Evolutionary conservation across 2,797 vertebrate species (phyloP), one percentile per base, ranked within the genome.

Genomic region (Intellagama lesueurii): DNA sequence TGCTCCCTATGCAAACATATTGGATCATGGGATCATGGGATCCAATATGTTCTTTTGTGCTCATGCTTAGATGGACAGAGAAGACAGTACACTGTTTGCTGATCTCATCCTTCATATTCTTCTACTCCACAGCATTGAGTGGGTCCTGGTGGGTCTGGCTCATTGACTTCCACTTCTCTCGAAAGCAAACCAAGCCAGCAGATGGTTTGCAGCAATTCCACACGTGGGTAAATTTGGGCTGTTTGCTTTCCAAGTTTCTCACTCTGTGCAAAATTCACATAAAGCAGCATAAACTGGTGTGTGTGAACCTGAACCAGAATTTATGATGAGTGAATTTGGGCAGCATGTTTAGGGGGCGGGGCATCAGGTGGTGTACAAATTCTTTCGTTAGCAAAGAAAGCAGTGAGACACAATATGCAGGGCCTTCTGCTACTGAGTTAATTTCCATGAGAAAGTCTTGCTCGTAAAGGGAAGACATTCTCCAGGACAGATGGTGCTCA

Each of bases 401-500:
- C 40, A n/a, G 88, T 52, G 91, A 92, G 88, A 92, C 88, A 85
- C 88, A 91, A 94, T 94, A 94, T 94, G 93, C 17, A 94, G 90
- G 91, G 90, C 92, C 52, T 94, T 94, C 91, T 92, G 93, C 93
- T 96, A 91, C 94, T 92, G 90, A 95, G 94, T 95, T 95, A 94
- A 93, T 94, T 91, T 93, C 92, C 86, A 24, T 81, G 93, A 95
- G 93, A 95, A 95, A 94, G 92, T 75, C 76, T 81, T 90, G 91
- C 52, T 79, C 94, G 90, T 94, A 94, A 96, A 95, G 94, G 96
- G 93, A 93, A 94, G 91, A 87, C 92, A 94, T 94, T 94, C 93
- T 94, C 95, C 35, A 94, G 94, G 95, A 96, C 96, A 97, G 95
- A 96, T 95, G 96, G 96, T 90, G 94, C 35, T 17, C 66, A 24